These are phyloP conservation scores for Psilopsiagon aymara DNA, from an alignment of 2,113 vertebrate genomes.

Conservation along the genomic window DNA sequence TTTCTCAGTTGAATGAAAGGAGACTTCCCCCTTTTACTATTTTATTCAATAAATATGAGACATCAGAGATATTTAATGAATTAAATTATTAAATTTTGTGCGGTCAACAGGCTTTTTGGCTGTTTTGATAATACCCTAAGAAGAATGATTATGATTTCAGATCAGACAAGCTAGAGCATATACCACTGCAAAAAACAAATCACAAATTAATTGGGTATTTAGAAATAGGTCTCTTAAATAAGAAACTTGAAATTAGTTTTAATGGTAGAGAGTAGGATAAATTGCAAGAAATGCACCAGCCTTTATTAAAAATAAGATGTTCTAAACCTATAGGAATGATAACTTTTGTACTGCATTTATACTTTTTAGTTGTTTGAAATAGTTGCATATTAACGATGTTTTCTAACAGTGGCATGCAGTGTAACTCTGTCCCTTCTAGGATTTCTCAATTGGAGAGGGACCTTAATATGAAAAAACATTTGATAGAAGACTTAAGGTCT, in stretches of 20 bases:
- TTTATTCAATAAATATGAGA: neutral
- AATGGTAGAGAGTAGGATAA: neutral
- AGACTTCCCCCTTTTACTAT: neutral
- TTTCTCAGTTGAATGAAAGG: neutral
- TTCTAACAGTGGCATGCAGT: neutral
- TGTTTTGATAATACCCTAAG: neutral
- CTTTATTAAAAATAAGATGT: neutral
- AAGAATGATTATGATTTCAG: neutral
- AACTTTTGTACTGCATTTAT: neutral
- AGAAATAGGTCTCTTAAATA: neutral
- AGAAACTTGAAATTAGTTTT: neutral
- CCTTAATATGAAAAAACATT: slow-evolving; percentile 87
- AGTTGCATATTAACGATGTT: neutral
- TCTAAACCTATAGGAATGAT: neutral
- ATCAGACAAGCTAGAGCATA: neutral
- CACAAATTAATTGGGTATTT: neutral
- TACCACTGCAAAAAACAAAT: neutral
- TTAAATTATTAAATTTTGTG: neutral
- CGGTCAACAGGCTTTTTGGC: neutral
- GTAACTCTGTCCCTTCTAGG: slow-evolving; percentile 67
- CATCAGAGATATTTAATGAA: neutral
- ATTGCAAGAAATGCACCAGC: neutral
- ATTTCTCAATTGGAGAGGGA: slow-evolving; percentile 82
- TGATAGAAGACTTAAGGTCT: slow-evolving; percentile 87
- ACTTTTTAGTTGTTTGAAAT: neutral